Evolutionary conservation across 1,140 invertebrate genomes (phyloP), one percentile per base, ranked within the genome.

Genomic region (Tetranychus cinnabarinus): DNA sequence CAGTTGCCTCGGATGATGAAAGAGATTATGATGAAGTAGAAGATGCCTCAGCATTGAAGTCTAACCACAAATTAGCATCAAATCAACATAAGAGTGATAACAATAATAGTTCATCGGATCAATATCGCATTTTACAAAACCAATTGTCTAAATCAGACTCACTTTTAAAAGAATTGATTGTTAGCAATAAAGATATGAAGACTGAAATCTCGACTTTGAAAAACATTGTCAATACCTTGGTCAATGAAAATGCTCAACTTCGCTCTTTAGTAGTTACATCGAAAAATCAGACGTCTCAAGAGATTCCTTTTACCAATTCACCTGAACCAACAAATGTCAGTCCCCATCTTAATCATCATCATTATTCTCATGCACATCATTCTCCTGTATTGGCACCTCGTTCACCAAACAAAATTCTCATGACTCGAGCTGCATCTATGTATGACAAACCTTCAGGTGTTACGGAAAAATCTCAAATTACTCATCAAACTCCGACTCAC

Each of bases 1-100:
- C 85, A 56, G 91, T 97, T 8, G 88, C 89, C 7, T 91, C 88
- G 7, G 90, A 96, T 69, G 90, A 93, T 67, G 90, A 96, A 74
- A 73, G 72, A 67, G 71, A 71, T 61, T 52, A 52, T 23, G 72
- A 71, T 63, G 68, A 72, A 56, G 46, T 63, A 12, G 48, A 62
- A 36, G 42, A 62, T 34, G 33, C n/a, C n/a, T 15, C 31, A 1
- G n/a, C 13, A 34, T 34, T 12, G 48, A 36, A 31, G 3, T n/a
- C 35, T 6, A 46, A 59, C 54, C 68, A 37, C 10, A 15, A 7
- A 56, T 10, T 13, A 6, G 55, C 33, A 56, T 56, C 46, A n/a
- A n/a, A n/a, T n/a, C n/a, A 42, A 57, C 10, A 23, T 31, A 42
- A 61, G 23, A 54, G 8, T 62, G 34, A n/a, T 15, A 34, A 45